Percentiles rank a stretch among this genome's conserved stretches.
These are phyloP conservation scores for Cyclargus thomasi DNA, from an alignment of 1,140 invertebrate genomes.

Conservation along the genomic window DNA sequence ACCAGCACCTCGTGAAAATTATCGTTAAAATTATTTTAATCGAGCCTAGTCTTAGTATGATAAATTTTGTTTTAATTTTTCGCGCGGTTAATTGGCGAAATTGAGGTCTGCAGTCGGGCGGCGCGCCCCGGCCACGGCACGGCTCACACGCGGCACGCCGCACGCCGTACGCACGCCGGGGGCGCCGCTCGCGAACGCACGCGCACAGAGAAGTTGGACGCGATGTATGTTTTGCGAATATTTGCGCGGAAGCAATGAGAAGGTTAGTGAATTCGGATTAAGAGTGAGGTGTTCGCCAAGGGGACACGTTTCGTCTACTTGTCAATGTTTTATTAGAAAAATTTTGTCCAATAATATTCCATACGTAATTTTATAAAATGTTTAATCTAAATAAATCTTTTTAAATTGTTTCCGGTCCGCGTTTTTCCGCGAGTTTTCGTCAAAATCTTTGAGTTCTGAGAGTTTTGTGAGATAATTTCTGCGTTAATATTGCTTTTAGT, in stretches of 20 bases:
- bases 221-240: conserved; percentile 46
- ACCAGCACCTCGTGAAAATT: conserved; percentile 62
- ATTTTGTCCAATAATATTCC: conserved; percentile 49
- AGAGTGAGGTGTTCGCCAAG: conserved; percentile 39
- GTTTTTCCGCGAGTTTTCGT: conserved; percentile 24
- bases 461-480: conserved; percentile 62
- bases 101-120: conserved; percentile 28
- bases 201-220: conserved; percentile 42
- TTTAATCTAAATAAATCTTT: conserved; percentile 20
- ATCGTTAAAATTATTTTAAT: conserved; percentile 70
- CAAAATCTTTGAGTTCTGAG: conserved; percentile 52
- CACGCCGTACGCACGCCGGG: conserved; percentile 14
- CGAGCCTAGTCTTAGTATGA: conserved; percentile 71
- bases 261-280: conserved; percentile 71
- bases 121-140: conserved; percentile 33
- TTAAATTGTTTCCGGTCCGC: neutral
- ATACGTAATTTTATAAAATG: conserved; percentile 48
- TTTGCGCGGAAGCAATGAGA: conserved; percentile 62
- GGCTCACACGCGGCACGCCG: conserved; percentile 35
- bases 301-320: conserved; percentile 49
- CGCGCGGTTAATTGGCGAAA: conserved; percentile 37
- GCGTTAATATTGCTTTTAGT: conserved; percentile 64
- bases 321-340: conserved; percentile 52
- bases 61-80: conserved; percentile 61
- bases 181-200: conserved; percentile 53